Percentiles rank a stretch among this genome's conserved stretches.
Conservation (phyloP, 1,140 invertebrate genomes). For the Drosophila kanapiae region DNA sequence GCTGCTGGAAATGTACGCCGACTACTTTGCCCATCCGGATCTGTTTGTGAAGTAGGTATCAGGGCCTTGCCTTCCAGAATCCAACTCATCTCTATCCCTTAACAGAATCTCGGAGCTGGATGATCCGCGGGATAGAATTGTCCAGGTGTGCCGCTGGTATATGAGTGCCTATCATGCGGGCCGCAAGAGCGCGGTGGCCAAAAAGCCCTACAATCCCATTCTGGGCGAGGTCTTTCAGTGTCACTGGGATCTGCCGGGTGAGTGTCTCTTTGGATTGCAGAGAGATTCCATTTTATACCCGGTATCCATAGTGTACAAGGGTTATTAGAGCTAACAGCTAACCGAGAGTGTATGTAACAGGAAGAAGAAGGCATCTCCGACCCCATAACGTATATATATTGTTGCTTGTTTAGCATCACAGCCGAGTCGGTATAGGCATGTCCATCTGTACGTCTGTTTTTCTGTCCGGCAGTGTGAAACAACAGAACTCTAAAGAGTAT, state of each 20-base stretch:
- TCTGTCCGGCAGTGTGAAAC: too few relatives aligned
- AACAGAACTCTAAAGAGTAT: too few relatives aligned
- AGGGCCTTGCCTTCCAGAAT: fast-evolving
- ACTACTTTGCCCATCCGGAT: conserved; percentile 99
- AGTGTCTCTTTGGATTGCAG: too few relatives aligned
- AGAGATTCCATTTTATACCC: too few relatives aligned
- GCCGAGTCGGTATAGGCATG: too few relatives aligned
- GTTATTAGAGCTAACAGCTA: too few relatives aligned
- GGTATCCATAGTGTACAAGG: too few relatives aligned
- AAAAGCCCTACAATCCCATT: conserved; percentile 99
- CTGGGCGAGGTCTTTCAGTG: conserved; percentile 97
- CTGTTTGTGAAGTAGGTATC: conserved; percentile 94
- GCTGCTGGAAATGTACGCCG: conserved; percentile 98
- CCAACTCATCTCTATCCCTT: background rate
- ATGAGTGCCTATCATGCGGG: conserved; percentile 98
- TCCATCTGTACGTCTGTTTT: too few relatives aligned
- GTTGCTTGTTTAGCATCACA: too few relatives aligned
- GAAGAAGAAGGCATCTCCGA: too few relatives aligned
- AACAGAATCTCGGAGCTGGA: conserved; percentile 92
- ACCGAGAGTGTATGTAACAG: too few relatives aligned
- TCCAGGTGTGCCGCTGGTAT: conserved; percentile 97
- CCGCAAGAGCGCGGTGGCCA: conserved; percentile 96
- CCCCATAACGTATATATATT: too few relatives aligned
- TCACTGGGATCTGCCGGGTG: conserved; percentile 90
- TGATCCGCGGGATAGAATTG: conserved; percentile 95